Percentiles rank a stretch among this genome's conserved stretches.
Evolutionary conservation across 2,113 vertebrate genomes (phyloP).

Genomic region (Carassius carassius): DNA sequence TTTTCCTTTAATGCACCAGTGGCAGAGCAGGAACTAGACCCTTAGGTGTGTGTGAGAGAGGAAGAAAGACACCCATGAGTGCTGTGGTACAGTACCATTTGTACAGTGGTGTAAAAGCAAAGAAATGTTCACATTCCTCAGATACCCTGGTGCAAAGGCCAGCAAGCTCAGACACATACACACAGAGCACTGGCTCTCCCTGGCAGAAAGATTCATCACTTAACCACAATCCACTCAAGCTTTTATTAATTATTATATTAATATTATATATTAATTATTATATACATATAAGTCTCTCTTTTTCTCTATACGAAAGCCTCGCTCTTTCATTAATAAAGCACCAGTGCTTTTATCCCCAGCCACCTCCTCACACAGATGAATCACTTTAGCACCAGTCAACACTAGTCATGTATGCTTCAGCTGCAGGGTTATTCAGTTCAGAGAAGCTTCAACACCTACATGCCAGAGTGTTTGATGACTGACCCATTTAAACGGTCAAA

Average conservation of each 20-base stretch:
- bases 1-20: constrained; percentile 5
- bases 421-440: constrained; percentile 11
- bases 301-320: neutral
- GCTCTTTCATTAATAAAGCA: neutral
- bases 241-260: neutral
- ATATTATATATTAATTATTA: neutral
- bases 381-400: constrained; percentile 22
- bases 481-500: too few species aligned
- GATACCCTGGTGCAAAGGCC: constrained; percentile 14
- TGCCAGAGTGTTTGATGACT: neutral
- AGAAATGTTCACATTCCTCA: constrained; percentile 34
- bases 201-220: constrained; percentile 16
- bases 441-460: constrained; percentile 11
- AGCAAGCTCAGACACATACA: constrained; percentile 40
- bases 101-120: constrained; percentile 23
- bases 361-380: constrained; percentile 1
- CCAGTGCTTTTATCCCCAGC: neutral
- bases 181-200: neutral
- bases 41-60: neutral
- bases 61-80: neutral
- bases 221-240: neutral
- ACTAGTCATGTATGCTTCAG: neutral
- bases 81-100: constrained; percentile 4
- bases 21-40: neutral
- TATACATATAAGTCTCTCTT: neutral